A percentile compares a stretch with the other conserved stretches of the same genome.
These are phyloP conservation scores for Enteromius mattozi DNA, from an alignment of 2,797 vertebrate genomes.

Conservation along the genomic window DNA sequence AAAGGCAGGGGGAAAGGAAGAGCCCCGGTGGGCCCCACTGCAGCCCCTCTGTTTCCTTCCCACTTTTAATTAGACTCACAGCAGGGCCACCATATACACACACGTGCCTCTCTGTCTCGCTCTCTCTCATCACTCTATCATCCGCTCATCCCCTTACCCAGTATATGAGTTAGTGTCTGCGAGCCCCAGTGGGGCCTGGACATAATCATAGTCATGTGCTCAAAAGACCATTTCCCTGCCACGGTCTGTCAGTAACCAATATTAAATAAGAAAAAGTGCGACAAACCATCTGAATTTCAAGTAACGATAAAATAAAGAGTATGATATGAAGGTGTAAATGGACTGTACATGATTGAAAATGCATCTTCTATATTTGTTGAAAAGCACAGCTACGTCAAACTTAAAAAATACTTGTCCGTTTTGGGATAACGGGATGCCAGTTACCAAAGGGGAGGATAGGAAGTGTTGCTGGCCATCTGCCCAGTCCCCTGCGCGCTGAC, in stretches of 20 bases:
- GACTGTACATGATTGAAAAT: not conserved
- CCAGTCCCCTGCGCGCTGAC: slow-evolving; percentile 62
- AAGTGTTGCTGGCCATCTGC: slow-evolving; percentile 74
- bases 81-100: slow-evolving; percentile 74
- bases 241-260: slow-evolving; percentile 41
- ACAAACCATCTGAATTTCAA: slow-evolving; percentile 16
- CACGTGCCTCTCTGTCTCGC: slow-evolving; percentile 58
- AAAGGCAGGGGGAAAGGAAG: slow-evolving; percentile 76
- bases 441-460: slow-evolving; percentile 35
- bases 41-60: slow-evolving; percentile 81
- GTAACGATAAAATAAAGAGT: not conserved
- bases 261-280: slow-evolving; percentile 39
- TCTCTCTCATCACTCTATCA: slow-evolving; percentile 59
- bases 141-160: slow-evolving; percentile 50
- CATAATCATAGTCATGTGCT: slow-evolving; percentile 40
- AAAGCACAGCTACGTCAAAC: not conserved
- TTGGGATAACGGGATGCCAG: slow-evolving; percentile 26
- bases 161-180: slow-evolving; percentile 41
- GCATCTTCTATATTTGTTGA: not conserved
- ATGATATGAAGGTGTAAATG: not conserved
- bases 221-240: slow-evolving; percentile 27
- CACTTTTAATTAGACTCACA: slow-evolving; percentile 92
- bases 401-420: slow-evolving; percentile 47
- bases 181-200: slow-evolving; percentile 35
- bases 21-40: slow-evolving; percentile 77